Evolutionary conservation across 2,113 vertebrate genomes (phyloP).

Genomic region (Oryzias celebensis): DNA sequence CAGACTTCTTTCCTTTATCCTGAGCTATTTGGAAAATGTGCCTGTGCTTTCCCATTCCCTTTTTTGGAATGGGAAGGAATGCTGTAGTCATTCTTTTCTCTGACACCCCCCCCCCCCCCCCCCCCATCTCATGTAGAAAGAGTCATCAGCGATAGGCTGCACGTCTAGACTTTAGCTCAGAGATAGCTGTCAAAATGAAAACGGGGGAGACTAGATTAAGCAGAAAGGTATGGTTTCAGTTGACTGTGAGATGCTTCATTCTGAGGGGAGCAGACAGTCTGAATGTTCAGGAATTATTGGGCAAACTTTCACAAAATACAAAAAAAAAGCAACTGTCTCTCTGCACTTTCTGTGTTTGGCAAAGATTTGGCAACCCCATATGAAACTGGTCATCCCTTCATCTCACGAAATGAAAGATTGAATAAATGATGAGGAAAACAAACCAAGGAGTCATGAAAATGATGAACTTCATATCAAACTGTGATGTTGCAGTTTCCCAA

Average conservation of each 20-base stretch:
- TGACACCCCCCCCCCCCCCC: conserved; percentile 1
- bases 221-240: conserved; percentile 40
- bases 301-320: conserved; percentile 25
- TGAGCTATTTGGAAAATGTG: conserved; percentile 67
- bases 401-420: too few relatives aligned
- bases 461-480: too few relatives aligned
- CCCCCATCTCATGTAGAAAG: conserved; percentile 34
- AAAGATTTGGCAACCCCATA: conserved; percentile 30
- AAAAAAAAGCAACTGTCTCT: conserved; percentile 35
- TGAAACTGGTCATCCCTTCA: conserved; percentile 8
- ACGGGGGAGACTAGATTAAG: conserved; percentile 35
- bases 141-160: conserved; percentile 30
- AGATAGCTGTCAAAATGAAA: conserved; percentile 66
- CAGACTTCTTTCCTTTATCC: conserved; percentile 42
- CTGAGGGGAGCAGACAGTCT: conserved; percentile 14
- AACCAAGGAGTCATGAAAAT: too few relatives aligned
- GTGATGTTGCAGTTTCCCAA: too few relatives aligned
- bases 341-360: conserved; percentile 40
- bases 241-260: conserved; percentile 13
- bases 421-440: too few relatives aligned
- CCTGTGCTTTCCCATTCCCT: conserved; percentile 48
- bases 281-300: conserved; percentile 47
- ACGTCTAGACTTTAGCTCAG: conserved; percentile 61
- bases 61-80: conserved; percentile 61
- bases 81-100: conserved; percentile 8